Evolutionary conservation across 2,797 vertebrate species (phyloP), one percentile per base, ranked within the genome.

Genomic region (Arrhamphus sclerolepis): DNA sequence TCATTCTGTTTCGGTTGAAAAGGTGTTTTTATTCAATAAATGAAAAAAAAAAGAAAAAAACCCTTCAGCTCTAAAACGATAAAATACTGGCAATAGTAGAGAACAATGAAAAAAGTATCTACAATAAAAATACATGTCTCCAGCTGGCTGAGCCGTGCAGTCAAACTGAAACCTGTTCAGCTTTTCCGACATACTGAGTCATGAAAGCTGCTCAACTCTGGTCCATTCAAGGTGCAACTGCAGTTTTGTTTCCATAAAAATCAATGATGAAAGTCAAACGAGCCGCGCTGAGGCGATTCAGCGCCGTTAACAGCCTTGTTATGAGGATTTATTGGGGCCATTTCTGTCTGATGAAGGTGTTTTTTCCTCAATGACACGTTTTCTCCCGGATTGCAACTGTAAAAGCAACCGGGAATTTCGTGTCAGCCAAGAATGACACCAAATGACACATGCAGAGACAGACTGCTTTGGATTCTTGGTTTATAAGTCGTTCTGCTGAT

Each of bases 281-380:
- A 56, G 49, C 5, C 24, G 7, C 17, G 18, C 41, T 14, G 1
- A 43, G 21, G n/a, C 11, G 20, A 16, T 17, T 40, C 7, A 20
- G 0, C 6, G 5, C 26, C 44, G 40, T 28, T n/a, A 17, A 34
- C 31, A 9, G 8, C 31, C 13, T 34, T 13, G 2, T 34, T 10
- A 34, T 0, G 13, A 34, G 31, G 31, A 34, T 10, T 11, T 34
- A 34, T 10, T 10, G 9, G 8, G n/a, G 24, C 19, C 44, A 13
- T 14, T 7, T 2, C 1, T 19, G 31, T 7, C 18, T 2, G 2
- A 19, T 4, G 52, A 31, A 61, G 92, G 91, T 86, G 92, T 61
- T 68, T 92, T n/a, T 94, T 96, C 94, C 91, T 93, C 89, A 96
- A 98, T 98, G 96, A 98, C 96, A 98, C 96, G 96, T 96, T 98